Evolutionary conservation across 2,113 vertebrate genomes (phyloP), one percentile per base, ranked within the genome.

Genomic region (Leucoraja erinaceus): DNA sequence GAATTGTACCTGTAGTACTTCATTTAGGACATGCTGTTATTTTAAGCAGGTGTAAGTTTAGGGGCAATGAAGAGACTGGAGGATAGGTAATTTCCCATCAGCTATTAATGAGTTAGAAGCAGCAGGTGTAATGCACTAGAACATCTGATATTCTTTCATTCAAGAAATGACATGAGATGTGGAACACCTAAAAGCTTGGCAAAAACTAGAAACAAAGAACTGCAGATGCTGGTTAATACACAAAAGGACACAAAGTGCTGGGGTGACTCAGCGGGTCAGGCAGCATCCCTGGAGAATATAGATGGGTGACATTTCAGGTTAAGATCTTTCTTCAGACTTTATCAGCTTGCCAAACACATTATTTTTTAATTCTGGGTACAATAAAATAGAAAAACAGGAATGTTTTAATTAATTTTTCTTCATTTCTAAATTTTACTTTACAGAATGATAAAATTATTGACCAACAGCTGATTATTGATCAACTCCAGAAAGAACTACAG

Each of bases 401-500:
- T 63, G 11, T 56, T 84, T 59, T 59, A 28, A 18, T 47, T 6
- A 18, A 83, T 83, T 83, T 56, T 83, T 9, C 9, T 28, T 83
- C 59, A 25, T n/a, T 91, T 90, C n/a, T 90, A 70, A 56, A 93
- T 93, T 63, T 31, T 70, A 56, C 31, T 95, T 78, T 93, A 94
- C 94, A 99, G 98, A 97, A 95, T 93, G 97, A 98, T 94, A 97
- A 97, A 94, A 95, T 99, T 94, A 96, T 98, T 95, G 96, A 98
- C 93, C 97, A 98, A 93, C 97, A 97, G 94, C 95, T 98, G 93
- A 93, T 97, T 93, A 97, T 98, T 93, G 95, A 96, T 93, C 96
- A 95, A 56, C 96, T 98, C 93, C 96, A 95, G 93, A 92, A 95
- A 91, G 95, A 97, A 94, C 93, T 97, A 93, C 91, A 95, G 93